phyloP scores from a whole-genome alignment of 2,797 vertebrate species.

The Gadopsis bispinosus region DNA sequence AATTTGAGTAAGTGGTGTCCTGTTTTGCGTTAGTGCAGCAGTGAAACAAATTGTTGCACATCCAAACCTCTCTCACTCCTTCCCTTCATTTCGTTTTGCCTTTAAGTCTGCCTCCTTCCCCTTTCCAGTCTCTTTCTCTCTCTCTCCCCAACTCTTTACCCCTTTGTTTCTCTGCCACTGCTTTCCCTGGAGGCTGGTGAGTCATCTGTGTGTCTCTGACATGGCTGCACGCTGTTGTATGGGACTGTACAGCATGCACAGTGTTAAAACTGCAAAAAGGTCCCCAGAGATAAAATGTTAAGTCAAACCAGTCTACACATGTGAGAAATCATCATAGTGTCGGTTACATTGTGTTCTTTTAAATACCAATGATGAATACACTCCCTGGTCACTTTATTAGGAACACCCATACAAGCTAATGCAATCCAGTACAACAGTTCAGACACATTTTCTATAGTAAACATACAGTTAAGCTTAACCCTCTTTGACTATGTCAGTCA shows the following conservation, averaged over 20 bases:
- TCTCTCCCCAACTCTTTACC: slow-evolving; percentile 34
- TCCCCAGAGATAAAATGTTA: slow-evolving; percentile 47
- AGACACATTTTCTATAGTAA: neutral
- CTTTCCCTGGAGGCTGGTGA: slow-evolving; percentile 71
- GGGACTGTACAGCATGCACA: slow-evolving; percentile 41
- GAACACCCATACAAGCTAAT: neutral
- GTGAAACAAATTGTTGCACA: slow-evolving; percentile 62
- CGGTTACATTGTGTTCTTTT: slow-evolving; percentile 55
- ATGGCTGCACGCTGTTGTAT: slow-evolving; percentile 67
- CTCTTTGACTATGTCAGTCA: neutral
- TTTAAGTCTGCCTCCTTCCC: slow-evolving; percentile 10
- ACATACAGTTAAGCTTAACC: neutral
- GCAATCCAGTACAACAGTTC: neutral
- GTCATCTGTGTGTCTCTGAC: slow-evolving; percentile 71
- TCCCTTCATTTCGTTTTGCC: slow-evolving; percentile 24
- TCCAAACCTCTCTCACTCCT: slow-evolving; percentile 44
- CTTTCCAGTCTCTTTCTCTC: neutral
- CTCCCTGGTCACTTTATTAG: neutral
- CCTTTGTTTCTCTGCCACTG: slow-evolving; percentile 60
- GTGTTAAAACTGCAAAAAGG: slow-evolving; percentile 46
- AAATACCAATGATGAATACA: neutral
- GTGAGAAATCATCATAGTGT: slow-evolving; percentile 48
- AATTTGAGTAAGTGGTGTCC: slow-evolving; percentile 43
- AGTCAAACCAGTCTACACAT: slow-evolving; percentile 58
- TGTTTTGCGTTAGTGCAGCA: slow-evolving; percentile 75